These are phyloP conservation scores for Sinodicranocentrus sp. DNA, from an alignment of 2,888 invertebrate genomes.

Conservation along the genomic window DNA sequence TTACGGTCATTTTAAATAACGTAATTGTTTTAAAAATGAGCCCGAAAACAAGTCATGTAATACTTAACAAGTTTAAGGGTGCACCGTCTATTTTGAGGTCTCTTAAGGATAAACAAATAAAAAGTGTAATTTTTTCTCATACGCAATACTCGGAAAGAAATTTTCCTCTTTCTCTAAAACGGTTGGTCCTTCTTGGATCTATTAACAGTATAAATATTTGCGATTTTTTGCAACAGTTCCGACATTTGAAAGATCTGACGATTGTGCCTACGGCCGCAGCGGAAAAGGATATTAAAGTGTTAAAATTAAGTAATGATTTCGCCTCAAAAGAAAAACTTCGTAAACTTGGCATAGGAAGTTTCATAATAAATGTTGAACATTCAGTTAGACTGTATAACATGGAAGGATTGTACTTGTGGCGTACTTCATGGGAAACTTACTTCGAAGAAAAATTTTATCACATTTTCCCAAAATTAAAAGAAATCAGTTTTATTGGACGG, in stretches of 20 bases:
- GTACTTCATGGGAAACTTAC: constrained; percentile 38
- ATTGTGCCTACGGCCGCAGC: constrained; percentile 2
- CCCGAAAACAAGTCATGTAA: constrained; percentile 9
- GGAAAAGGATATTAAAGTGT: background rate
- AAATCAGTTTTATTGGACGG: constrained; percentile 38
- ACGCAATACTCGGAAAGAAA: background rate
- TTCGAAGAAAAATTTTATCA: constrained; percentile 57
- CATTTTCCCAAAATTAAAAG: constrained; percentile 49
- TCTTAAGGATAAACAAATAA: constrained; percentile 17
- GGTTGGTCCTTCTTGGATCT: constrained; percentile 48
- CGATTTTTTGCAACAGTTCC: constrained; percentile 41
- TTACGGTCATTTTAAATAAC: constrained; percentile 54
- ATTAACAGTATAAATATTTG: background rate
- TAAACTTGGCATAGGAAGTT: constrained; percentile 21
- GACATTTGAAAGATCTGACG: constrained; percentile 53
- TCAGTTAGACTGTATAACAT: constrained; percentile 38
- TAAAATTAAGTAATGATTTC: constrained; percentile 26
- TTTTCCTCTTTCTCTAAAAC: constrained; percentile 26
- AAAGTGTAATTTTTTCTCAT: constrained; percentile 46
- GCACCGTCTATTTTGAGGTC: background rate
- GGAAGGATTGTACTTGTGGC: constrained; percentile 38
- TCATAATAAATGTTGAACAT: constrained; percentile 13
- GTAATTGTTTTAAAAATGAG: constrained; percentile 38
- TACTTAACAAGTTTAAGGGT: constrained; percentile 53
- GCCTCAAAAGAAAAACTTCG: no score